Evolutionary conservation across 2,113 vertebrate genomes (phyloP).

Genomic region (Etheostoma cragini): DNA sequence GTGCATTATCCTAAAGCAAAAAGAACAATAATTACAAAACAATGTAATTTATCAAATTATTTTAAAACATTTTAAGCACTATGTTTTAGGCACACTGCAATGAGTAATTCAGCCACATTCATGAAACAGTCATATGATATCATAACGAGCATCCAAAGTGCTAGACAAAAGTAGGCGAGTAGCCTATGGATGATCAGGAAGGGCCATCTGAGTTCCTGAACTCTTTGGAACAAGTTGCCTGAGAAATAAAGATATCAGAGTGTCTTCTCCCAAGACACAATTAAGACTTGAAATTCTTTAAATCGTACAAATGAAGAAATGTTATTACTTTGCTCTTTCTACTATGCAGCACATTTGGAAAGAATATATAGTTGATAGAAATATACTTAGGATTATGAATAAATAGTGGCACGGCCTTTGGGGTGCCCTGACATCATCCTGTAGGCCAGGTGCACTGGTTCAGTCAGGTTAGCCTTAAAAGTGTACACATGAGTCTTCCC

Average conservation of each 20-base stretch:
- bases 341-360: neutral
- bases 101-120: conserved; percentile 1
- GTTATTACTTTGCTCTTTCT: neutral
- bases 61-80: neutral
- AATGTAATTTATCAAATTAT: neutral
- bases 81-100: neutral
- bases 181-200: neutral
- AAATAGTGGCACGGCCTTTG: conserved; percentile 74
- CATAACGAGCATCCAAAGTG: neutral
- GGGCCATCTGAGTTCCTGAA: neutral
- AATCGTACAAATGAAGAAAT: neutral
- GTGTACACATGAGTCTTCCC: conserved; percentile 83
- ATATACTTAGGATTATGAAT: conserved; percentile 37
- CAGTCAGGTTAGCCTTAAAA: conserved; percentile 80
- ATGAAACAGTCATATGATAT: neutral
- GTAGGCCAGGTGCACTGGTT: conserved; percentile 84
- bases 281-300: neutral
- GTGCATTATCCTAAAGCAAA: too few relatives aligned
- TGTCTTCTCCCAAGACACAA: neutral
- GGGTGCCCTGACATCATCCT: conserved; percentile 85
- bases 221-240: neutral
- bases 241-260: neutral
- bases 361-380: neutral
- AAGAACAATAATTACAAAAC: neutral
- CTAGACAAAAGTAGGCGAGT: neutral